Evolutionary conservation across 2,113 vertebrate species (phyloP).

Genomic region (Lamprologus lemairii): DNA sequence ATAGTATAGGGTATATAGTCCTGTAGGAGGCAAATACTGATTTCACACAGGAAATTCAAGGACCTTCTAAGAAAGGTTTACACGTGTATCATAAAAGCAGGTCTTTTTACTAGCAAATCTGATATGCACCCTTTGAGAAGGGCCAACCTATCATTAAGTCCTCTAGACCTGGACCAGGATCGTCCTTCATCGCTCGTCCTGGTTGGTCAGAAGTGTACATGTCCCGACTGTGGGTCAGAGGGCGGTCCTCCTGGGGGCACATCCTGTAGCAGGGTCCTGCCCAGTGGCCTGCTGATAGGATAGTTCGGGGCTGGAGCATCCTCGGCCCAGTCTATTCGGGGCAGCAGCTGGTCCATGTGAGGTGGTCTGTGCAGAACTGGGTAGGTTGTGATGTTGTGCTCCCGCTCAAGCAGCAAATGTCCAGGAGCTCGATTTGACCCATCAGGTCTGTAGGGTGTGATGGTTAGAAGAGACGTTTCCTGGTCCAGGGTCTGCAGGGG

Average conservation of each 20-base stretch:
- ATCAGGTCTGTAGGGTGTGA: not conserved
- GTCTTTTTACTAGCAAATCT: accelerated
- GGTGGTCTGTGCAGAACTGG: not conserved
- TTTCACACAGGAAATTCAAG: not conserved
- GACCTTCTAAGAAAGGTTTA: not conserved
- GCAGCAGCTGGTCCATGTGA: slow-evolving; percentile 32
- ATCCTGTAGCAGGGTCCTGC: slow-evolving; percentile 14
- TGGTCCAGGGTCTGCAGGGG: not conserved
- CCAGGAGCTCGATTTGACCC: not conserved
- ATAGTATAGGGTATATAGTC: not conserved
- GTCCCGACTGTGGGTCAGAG: not conserved
- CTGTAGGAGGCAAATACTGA: not conserved
- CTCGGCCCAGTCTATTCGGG: slow-evolving; percentile 12
- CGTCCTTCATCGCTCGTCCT: accelerated
- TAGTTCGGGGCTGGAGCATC: slow-evolving; percentile 20
- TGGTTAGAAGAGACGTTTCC: not conserved
- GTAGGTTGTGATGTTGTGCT: not conserved
- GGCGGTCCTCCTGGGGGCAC: not conserved
- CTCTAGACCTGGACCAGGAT: not conserved
- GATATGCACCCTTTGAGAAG: not conserved
- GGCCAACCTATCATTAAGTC: not conserved
- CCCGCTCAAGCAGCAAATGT: not conserved
- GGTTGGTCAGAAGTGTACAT: slow-evolving; percentile 12
- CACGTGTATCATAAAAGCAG: not conserved
- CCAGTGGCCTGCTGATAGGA: not conserved